Conservation (phyloP, 2,797 vertebrate species). For the Poeciliopsis paucimaculata region DNA sequence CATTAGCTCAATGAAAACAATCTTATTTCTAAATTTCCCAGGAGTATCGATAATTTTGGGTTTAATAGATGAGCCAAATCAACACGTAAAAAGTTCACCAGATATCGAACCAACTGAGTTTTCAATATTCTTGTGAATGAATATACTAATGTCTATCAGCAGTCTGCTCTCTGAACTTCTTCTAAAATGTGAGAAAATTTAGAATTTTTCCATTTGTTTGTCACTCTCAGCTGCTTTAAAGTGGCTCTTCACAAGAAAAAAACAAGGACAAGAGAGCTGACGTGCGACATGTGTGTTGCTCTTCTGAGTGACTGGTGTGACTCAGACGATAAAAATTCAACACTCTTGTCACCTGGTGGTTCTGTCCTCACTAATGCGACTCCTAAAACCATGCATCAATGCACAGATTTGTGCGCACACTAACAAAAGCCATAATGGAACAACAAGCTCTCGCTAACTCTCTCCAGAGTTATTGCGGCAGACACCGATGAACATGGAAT, state of each 20-base stretch:
- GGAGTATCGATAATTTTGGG: neutral
- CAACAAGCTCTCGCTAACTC: constrained; percentile 49
- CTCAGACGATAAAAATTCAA: constrained; percentile 31
- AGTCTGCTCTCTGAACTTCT: neutral
- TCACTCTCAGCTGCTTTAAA: neutral
- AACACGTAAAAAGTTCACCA: neutral
- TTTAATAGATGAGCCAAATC: neutral
- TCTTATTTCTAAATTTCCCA: neutral
- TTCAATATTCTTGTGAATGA: neutral
- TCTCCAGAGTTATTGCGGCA: constrained; percentile 50
- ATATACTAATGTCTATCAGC: neutral
- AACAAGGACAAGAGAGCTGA: constrained; percentile 29
- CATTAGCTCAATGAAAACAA: neutral
- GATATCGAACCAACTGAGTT: neutral
- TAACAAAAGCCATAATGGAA: constrained; percentile 50
- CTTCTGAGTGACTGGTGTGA: constrained; percentile 34
- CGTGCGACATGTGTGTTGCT: constrained; percentile 49
- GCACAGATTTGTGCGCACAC: constrained; percentile 16
- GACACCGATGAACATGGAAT: constrained; percentile 59
- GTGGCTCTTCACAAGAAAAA: neutral
- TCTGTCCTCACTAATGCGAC: constrained; percentile 42
- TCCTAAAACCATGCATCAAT: constrained; percentile 32
- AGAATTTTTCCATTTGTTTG: neutral
- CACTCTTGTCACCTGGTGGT: constrained; percentile 48
- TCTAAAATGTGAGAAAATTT: neutral